These are phyloP conservation scores for Halichondria panicea DNA, from an alignment of 37 sponge, comb jelly and placozoan genomes.

Conservation along the genomic window DNA sequence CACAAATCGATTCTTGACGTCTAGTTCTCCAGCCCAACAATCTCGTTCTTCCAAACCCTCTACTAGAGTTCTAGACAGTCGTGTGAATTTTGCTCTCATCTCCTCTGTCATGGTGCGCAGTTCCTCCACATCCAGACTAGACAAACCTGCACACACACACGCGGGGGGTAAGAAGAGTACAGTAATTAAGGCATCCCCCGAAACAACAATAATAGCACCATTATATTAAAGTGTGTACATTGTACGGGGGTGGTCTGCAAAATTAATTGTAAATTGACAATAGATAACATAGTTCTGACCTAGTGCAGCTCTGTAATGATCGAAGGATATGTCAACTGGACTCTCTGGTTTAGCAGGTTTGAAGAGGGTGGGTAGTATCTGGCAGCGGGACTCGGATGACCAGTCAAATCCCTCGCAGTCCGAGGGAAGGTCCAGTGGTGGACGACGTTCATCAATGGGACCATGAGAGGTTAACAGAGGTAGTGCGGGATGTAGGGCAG, in stretches of 20 bases:
- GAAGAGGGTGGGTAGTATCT: constrained; percentile 28
- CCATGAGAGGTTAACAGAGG: no score
- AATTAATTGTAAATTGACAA: neutral
- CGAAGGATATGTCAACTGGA: constrained; percentile 59
- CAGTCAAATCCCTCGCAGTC: constrained; percentile 4
- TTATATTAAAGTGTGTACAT: neutral
- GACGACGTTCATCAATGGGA: no score
- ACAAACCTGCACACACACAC: constrained; percentile 41
- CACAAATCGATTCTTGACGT: constrained; percentile 70
- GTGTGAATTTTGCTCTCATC: constrained; percentile 53
- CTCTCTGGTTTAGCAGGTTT: constrained; percentile 31
- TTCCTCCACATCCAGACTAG: constrained; percentile 44
- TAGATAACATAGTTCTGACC: constrained; percentile 17
- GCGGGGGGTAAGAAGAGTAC: neutral
- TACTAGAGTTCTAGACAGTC: constrained; percentile 52
- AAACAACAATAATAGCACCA: neutral
- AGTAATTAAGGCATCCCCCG: neutral
- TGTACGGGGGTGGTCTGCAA: neutral
- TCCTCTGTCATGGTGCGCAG: constrained; percentile 57
- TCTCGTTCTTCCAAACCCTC: constrained; percentile 50
- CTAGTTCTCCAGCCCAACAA: constrained; percentile 3
- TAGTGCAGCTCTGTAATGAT: constrained; percentile 31
- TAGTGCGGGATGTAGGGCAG: no score
- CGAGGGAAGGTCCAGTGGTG: constrained; percentile 4
- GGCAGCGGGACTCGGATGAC: neutral